Conservation (phyloP, 2,888 invertebrate genomes). For the Crematogaster levior region DNA sequence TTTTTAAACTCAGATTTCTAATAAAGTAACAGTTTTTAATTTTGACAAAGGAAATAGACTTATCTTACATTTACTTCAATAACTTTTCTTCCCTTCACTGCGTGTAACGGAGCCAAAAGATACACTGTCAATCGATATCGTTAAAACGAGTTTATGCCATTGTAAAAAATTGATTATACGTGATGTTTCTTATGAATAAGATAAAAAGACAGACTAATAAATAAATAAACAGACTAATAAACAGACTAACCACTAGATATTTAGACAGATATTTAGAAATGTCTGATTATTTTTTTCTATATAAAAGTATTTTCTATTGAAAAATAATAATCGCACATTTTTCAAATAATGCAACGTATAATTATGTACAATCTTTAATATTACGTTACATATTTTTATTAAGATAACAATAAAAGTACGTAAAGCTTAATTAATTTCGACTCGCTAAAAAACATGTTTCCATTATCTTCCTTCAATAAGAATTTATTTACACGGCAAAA, state of each 20-base stretch:
- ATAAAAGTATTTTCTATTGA: background rate
- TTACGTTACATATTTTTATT: background rate
- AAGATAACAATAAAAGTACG: background rate
- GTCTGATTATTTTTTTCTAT: background rate
- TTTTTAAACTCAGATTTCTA: too few species aligned
- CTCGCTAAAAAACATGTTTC: background rate
- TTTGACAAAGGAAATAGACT: too few species aligned
- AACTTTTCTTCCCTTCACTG: too few species aligned
- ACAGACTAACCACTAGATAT: too few species aligned
- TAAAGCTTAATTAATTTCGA: conserved; percentile 1
- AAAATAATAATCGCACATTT: background rate
- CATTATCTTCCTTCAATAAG: background rate
- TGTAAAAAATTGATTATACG: conserved; percentile 20
- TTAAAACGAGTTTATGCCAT: conserved; percentile 13
- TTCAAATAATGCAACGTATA: background rate
- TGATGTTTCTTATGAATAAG: background rate
- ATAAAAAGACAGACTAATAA: background rate
- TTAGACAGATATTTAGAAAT: background rate
- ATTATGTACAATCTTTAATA: background rate
- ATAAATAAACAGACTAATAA: too few species aligned
- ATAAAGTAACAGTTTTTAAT: too few species aligned
- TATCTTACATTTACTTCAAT: too few species aligned
- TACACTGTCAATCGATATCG: conserved; percentile 16
- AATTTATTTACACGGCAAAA: background rate
- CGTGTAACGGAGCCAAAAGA: too few species aligned